Base-by-base conservation (phyloP, 2,888 invertebrate species). In the Formica aserva region DNA sequence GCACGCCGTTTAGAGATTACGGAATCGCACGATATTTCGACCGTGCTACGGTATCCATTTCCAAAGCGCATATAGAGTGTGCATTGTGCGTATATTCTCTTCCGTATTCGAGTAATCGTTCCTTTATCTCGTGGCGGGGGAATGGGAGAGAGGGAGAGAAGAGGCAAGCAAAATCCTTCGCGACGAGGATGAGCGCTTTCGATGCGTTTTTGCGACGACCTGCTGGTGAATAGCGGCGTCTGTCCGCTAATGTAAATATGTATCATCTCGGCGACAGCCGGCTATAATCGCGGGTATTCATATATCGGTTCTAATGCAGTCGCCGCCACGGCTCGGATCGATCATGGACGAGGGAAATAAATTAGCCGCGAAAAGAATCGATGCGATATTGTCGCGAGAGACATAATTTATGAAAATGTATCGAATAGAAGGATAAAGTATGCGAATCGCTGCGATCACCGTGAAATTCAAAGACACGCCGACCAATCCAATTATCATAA, bases 401-500 rank as follows among this genome's bases (percentile, higher is more conserved):
- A 65, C 38, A 38, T 38, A 65, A 66, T 66, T 66, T 77, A 65
- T 66, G 65, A 45, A 66, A 77, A 26, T 22, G 48, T 26, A 62
- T 62, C n/a, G 32, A 38, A 35, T 13, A 18, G 38, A 75, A 62
- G 62, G 35, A 13, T 35, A 18, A 29, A 32, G n/a, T 32, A 35
- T 13, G 32, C 29, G 32, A 75, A 63, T 32, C n/a, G n/a, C 15
- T 4, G 62, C 60, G 22, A 48, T 77, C 65, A 38, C 65, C 52
- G 48, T 38, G 45, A 32, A 32, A 75, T 77, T 77, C 76, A 77
- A 77, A 77, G 76, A 66, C 52, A 77, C 41, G 72, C 78, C 72
- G 57, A 72, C 71, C 71, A 72, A 48, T 72, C 60, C 32, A 72
- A 80, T 71, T 80, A 80, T 13, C 71, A 80, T 71, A 67, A 71